Conservation (phyloP, 2,797 vertebrate genomes). For the Cetoscarus ocellatus region DNA sequence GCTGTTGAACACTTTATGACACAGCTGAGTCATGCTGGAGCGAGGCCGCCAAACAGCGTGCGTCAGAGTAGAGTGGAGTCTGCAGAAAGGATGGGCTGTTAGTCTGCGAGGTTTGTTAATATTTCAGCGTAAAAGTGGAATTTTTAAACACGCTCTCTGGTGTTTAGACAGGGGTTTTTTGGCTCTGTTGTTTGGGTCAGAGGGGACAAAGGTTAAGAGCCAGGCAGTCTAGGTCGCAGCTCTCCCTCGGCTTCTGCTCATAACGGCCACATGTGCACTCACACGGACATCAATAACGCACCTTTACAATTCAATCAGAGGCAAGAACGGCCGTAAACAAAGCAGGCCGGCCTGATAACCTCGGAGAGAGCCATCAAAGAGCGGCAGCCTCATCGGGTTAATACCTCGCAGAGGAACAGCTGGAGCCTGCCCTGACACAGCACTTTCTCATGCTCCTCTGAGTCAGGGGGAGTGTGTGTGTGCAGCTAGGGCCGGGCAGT, state of each 20-base stretch:
- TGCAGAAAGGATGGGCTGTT: slow-evolving; percentile 51
- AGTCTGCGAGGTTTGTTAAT: slow-evolving; percentile 46
- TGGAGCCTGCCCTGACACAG: slow-evolving; percentile 54
- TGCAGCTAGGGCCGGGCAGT: too few relatives aligned
- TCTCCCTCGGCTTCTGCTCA: slow-evolving; percentile 17
- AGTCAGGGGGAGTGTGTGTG: slow-evolving; percentile 16
- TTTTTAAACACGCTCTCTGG: slow-evolving; percentile 50
- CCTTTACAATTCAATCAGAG: slow-evolving; percentile 40
- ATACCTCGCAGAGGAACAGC: slow-evolving; percentile 52
- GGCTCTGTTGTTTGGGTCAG: slow-evolving; percentile 31
- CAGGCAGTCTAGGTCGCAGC: slow-evolving; percentile 33
- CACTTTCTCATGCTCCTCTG: slow-evolving; percentile 45
- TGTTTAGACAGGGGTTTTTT: slow-evolving; percentile 47
- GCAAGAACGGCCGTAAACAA: slow-evolving; percentile 38
- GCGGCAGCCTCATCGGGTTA: slow-evolving; percentile 30
- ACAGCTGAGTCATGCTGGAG: slow-evolving; percentile 67
- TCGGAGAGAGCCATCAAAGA: slow-evolving; percentile 50
- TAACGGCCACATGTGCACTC: slow-evolving; percentile 30
- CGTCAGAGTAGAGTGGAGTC: slow-evolving; percentile 59
- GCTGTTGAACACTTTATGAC: slow-evolving; percentile 58
- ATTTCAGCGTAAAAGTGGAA: slow-evolving; percentile 54
- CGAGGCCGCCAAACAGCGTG: slow-evolving; percentile 50
- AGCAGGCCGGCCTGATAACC: slow-evolving; percentile 51
- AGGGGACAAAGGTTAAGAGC: slow-evolving; percentile 51
- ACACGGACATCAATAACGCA: slow-evolving; percentile 8